Evolutionary conservation across 1,140 invertebrate genomes (phyloP).

Genomic region (Sinonovacula constricta): DNA sequence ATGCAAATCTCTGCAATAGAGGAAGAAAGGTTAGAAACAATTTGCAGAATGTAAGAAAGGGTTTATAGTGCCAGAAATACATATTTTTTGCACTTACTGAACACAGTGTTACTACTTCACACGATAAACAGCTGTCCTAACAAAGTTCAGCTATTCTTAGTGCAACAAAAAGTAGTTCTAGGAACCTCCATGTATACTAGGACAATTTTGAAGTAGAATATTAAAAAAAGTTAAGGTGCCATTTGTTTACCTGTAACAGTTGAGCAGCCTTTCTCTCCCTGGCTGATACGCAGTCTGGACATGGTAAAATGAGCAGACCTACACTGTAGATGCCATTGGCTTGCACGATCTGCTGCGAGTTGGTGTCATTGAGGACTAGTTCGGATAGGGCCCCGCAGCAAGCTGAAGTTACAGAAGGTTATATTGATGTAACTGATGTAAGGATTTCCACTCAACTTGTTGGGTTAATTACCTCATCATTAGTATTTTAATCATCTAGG

Average conservation of each 20-base stretch:
- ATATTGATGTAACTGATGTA: neutral
- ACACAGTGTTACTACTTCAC: no score
- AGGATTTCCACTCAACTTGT: neutral
- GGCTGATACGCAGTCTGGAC: slow-evolving; percentile 46
- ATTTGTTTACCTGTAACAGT: slow-evolving; percentile 74
- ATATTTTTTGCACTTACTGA: neutral
- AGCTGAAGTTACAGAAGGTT: no score
- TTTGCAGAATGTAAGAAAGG: neutral
- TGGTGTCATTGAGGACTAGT: slow-evolving; percentile 77
- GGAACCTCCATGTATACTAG: no score
- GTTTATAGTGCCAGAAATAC: neutral
- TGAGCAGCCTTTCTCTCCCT: slow-evolving; percentile 67
- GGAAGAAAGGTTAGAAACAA: slow-evolving; percentile 23
- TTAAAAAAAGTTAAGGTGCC: no score
- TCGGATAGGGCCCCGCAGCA: slow-evolving; percentile 78
- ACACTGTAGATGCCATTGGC: slow-evolving; percentile 78
- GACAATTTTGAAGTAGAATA: no score
- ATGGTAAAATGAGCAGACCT: slow-evolving; percentile 75
- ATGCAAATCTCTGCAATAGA: slow-evolving; percentile 76
- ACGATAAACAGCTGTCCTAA: neutral
- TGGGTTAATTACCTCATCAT: no score
- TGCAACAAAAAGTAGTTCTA: no score
- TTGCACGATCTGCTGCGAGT: slow-evolving; percentile 77
- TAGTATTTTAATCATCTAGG: neutral
- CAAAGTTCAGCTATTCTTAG: no score